These are phyloP conservation scores for Capromys pilorides DNA, from an alignment of 2,797 vertebrate genomes.

Conservation along the genomic window DNA sequence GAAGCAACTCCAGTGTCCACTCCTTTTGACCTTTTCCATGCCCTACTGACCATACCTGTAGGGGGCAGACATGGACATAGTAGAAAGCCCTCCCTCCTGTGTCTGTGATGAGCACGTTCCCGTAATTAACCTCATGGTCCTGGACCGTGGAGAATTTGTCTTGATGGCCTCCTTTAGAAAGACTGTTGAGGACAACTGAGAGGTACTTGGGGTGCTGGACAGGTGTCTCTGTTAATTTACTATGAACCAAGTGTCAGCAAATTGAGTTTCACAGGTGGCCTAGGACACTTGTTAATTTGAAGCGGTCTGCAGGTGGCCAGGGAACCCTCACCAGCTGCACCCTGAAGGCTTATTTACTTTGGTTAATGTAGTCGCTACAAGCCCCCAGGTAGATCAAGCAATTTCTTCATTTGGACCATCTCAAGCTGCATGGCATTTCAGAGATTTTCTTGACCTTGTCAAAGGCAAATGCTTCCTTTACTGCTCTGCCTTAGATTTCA, in stretches of 20 bases:
- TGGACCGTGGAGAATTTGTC: slow-evolving; percentile 8
- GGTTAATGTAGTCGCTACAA: slow-evolving; percentile 78
- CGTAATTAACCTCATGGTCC: not conserved
- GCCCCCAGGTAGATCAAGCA: slow-evolving; percentile 83
- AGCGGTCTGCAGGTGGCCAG: slow-evolving; percentile 32
- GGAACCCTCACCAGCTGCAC: slow-evolving; percentile 69
- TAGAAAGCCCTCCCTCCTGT: not conserved
- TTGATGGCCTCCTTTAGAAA: not conserved
- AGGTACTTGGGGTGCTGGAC: slow-evolving; percentile 48
- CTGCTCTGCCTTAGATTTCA: slow-evolving; percentile 53
- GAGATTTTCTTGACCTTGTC: slow-evolving; percentile 77
- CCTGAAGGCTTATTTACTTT: slow-evolving; percentile 80
- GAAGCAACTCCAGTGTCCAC: not conserved
- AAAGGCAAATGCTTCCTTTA: slow-evolving; percentile 29
- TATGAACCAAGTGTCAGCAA: slow-evolving; percentile 80
- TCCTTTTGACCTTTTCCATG: not conserved
- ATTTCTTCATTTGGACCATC: slow-evolving; percentile 84
- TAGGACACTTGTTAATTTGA: slow-evolving; percentile 81
- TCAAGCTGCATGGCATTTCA: slow-evolving; percentile 77
- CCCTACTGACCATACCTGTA: not conserved
- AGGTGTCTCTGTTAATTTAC: slow-evolving; percentile 78
- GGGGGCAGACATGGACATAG: not conserved
- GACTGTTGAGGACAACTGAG: slow-evolving; percentile 54
- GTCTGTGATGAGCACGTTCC: not conserved
- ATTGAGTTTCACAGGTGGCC: slow-evolving; percentile 85